Evolutionary conservation across 2,113 vertebrate genomes (phyloP), one percentile per base, ranked within the genome.

Genomic region (Perca flavescens): DNA sequence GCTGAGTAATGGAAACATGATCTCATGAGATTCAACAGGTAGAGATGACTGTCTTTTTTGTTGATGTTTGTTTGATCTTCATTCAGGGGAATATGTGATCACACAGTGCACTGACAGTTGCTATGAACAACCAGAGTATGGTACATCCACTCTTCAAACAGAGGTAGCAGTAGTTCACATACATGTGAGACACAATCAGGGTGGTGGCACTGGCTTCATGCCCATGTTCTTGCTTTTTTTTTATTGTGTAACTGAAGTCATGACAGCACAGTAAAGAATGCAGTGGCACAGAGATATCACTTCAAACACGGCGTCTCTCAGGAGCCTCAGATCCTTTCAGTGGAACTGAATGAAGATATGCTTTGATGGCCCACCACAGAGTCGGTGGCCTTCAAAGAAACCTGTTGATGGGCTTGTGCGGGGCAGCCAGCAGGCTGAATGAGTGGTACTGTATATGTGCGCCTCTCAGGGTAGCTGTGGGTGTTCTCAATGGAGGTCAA

Each of bases 281-380:
- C 88, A 79, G 83, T 73, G 89, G 74, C 86, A 84, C 74, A 85
- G 88, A 91, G 91, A 92, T 95, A 95, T 95, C 93, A 93, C 93
- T 94, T 94, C 92, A 95, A 94, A 93, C 91, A 79, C 76, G n/a
- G 61, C 72, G 78, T 89, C 74, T 87, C 73, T 88, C 85, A 77
- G 82, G 71, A 89, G 77, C 81, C 86, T 91, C 78, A 88, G 88
- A 94, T 93, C 90, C 83, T 86, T 91, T 91, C 84, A 87, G 69
- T 82, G 80, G 85, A 86, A 69, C 76, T 85, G 86, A 91, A 86
- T 88, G 86, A 85, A 94, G 92, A 93, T 93, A 86, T 89, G 91
- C 88, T 94, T 92, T 93, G 92, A 94, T 94, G 89, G 82, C 88
- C 93, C 91, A 94, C 92, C 93, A 68, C 92, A 83, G 89, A 90